These are phyloP conservation scores for Platycercus adscitus DNA, from an alignment of 2,113 vertebrate genomes.

Conservation along the genomic window DNA sequence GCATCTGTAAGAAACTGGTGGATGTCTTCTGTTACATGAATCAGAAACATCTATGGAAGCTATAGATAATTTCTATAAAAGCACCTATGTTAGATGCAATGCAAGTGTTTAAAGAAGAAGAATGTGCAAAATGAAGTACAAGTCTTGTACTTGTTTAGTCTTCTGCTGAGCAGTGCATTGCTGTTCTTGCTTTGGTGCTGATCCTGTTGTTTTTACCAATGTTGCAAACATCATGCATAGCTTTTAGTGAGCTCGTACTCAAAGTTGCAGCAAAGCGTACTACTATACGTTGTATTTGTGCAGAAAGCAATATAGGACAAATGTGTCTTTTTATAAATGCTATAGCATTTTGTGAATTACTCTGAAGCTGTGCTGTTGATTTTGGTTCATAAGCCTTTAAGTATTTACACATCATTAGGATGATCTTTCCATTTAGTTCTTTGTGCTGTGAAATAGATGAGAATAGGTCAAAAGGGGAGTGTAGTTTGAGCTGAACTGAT, in stretches of 20 bases:
- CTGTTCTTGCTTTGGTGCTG: not conserved
- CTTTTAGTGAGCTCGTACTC: not conserved
- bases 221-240: not conserved
- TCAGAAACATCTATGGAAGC: not conserved
- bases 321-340: not conserved
- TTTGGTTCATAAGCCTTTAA: not conserved
- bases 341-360: not conserved
- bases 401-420: not conserved
- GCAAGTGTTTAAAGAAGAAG: not conserved
- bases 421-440: not conserved
- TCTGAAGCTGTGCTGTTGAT: not conserved
- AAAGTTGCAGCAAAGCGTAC: not conserved
- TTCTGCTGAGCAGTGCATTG: not conserved
- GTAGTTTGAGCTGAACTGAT: not conserved
- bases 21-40: not conserved
- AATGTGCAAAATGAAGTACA: not conserved
- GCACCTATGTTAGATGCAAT: not conserved
- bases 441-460: not conserved
- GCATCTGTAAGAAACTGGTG: not conserved
- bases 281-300: not conserved
- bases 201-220: not conserved
- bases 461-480: not conserved
- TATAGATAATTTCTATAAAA: not conserved
- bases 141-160: not conserved
- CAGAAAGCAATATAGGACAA: not conserved